Percentiles rank a stretch among this genome's conserved stretches.
These are phyloP conservation scores for Otis tarda DNA, from an alignment of 2,113 vertebrate species.

Conservation along the genomic window DNA sequence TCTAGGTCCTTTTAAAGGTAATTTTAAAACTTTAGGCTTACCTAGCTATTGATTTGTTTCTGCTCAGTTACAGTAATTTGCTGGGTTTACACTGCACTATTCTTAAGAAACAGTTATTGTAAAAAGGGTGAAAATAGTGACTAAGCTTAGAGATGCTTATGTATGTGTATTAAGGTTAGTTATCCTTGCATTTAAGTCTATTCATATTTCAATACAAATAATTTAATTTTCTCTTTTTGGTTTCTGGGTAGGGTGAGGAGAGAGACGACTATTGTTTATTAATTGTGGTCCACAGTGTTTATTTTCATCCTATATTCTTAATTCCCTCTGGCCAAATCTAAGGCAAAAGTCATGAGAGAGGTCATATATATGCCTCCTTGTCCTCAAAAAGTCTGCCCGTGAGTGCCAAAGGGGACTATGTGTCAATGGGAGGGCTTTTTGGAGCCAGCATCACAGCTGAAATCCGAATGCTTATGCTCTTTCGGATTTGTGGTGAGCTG, in stretches of 20 bases:
- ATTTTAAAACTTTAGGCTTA: not conserved
- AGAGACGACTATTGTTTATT: not conserved
- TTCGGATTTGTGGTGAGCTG: not conserved
- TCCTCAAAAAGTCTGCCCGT: not conserved
- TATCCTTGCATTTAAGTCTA: not conserved
- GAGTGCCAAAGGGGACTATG: not conserved
- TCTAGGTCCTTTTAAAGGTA: not conserved
- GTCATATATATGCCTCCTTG: not conserved
- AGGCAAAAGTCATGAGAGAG: not conserved
- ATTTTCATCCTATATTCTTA: not conserved
- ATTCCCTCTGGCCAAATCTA: not conserved
- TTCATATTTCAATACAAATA: not conserved
- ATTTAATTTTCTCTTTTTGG: not conserved
- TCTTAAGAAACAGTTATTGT: not conserved
- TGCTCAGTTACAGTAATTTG: not conserved
- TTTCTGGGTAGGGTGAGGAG: not conserved
- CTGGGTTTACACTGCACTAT: not conserved
- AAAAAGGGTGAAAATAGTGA: not conserved
- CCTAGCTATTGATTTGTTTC: not conserved
- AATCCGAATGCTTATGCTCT: not conserved
- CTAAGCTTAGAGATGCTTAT: not conserved
- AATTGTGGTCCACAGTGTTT: not conserved
- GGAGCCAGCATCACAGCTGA: not conserved
- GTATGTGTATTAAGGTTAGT: not conserved
- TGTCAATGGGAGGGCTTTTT: not conserved